phyloP scores from a whole-genome alignment of 2,797 vertebrate genomes.

The Paedocypris micromegethes region DNA sequence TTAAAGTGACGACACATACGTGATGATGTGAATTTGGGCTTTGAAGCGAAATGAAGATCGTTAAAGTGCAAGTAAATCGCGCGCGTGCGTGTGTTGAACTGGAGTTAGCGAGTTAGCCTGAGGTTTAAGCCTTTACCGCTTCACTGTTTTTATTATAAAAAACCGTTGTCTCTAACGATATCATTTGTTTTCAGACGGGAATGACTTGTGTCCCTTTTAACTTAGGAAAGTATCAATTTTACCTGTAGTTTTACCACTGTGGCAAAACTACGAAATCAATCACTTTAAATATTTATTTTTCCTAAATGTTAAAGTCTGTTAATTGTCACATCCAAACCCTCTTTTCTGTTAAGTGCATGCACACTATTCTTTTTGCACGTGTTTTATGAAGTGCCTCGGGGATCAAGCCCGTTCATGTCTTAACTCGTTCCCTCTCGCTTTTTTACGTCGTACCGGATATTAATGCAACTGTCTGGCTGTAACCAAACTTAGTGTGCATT shows the following conservation, averaged over 20 bases:
- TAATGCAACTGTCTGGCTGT: neutral
- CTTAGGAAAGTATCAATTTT: neutral
- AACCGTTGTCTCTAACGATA: too few relatives aligned
- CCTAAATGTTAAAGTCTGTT: too few relatives aligned
- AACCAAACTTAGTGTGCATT: neutral
- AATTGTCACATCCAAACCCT: too few relatives aligned
- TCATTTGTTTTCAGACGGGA: too few relatives aligned
- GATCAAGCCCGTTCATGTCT: neutral
- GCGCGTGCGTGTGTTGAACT: slow-evolving; percentile 9
- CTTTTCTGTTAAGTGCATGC: too few relatives aligned
- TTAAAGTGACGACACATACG: neutral
- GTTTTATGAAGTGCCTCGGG: slow-evolving; percentile 3
- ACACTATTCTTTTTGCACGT: slow-evolving; percentile 1
- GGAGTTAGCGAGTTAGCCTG: slow-evolving; percentile 30
- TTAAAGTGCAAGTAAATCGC: neutral
- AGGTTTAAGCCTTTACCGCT: slow-evolving; percentile 13
- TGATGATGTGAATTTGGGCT: neutral
- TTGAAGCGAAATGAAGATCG: neutral
- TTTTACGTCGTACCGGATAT: neutral
- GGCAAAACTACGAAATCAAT: too few relatives aligned
- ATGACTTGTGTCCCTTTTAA: neutral
- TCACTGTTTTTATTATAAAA: neutral
- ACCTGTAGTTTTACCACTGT: too few relatives aligned
- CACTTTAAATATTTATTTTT: too few relatives aligned
- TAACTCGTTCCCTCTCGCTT: neutral